Evolutionary conservation across 2,888 invertebrate species (phyloP).

Genomic region (Drosophila mettleri): DNA sequence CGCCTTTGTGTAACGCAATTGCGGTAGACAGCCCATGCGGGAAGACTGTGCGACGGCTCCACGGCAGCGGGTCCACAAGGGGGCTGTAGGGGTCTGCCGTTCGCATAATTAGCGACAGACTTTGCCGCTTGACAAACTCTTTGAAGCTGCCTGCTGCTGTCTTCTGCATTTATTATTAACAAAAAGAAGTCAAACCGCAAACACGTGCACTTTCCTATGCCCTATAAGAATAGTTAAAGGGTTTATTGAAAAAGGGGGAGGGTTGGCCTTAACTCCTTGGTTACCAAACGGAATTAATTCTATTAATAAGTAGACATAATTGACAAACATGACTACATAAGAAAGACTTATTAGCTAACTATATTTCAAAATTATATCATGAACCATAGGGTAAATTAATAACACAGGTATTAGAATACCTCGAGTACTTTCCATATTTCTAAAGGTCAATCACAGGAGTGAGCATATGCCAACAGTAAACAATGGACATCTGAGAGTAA

Average conservation of each 20-base stretch:
- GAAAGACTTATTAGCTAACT: too few species aligned
- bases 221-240: background rate
- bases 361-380: too few species aligned
- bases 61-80: background rate
- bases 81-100: slow-evolving; percentile 9
- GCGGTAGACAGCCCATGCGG: slow-evolving; percentile 68
- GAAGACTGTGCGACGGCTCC: slow-evolving; percentile 34
- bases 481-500: too few species aligned
- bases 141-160: slow-evolving; percentile 67
- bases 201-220: slow-evolving; percentile 63
- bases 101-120: slow-evolving; percentile 81
- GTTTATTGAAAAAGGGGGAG: background rate
- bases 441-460: too few species aligned
- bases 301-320: too few species aligned
- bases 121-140: slow-evolving; percentile 80
- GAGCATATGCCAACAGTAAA: too few species aligned
- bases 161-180: slow-evolving; percentile 30
- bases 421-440: too few species aligned
- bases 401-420: too few species aligned
- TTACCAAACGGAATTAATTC: background rate
- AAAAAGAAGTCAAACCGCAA: slow-evolving; percentile 47
- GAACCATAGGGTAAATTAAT: too few species aligned
- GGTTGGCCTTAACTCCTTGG: too few species aligned
- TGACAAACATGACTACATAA: too few species aligned
- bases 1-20: slow-evolving; percentile 72